phyloP scores from a whole-genome alignment of 2,113 vertebrate genomes.

The Lycaon pictus region DNA sequence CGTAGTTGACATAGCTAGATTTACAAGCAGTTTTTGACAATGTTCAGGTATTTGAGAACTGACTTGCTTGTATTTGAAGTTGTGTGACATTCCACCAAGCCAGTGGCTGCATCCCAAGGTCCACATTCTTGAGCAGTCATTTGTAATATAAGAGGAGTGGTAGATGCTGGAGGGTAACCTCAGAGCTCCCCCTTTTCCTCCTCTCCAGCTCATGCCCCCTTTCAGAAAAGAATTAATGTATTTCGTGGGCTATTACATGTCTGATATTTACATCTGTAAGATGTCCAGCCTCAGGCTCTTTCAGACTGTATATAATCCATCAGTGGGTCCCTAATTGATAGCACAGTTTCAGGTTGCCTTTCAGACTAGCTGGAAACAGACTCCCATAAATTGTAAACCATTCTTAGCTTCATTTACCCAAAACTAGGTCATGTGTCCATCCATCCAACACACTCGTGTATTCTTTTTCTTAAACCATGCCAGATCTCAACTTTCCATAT shows the following conservation, averaged over 20 bases:
- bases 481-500: slow-evolving; percentile 55
- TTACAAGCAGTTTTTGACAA: slow-evolving; percentile 60
- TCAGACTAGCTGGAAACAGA: slow-evolving; percentile 68
- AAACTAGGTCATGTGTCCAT: slow-evolving; percentile 57
- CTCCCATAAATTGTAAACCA: slow-evolving; percentile 68
- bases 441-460: slow-evolving; percentile 44
- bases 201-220: slow-evolving; percentile 42
- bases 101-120: slow-evolving; percentile 78
- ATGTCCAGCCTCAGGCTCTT: slow-evolving; percentile 54
- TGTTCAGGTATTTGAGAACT: slow-evolving; percentile 31
- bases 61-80: slow-evolving; percentile 82
- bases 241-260: slow-evolving; percentile 40
- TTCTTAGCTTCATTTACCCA: slow-evolving; percentile 68
- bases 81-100: slow-evolving; percentile 78
- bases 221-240: slow-evolving; percentile 60
- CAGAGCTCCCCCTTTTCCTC: not conserved
- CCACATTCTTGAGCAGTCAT: slow-evolving; percentile 80
- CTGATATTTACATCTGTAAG: slow-evolving; percentile 62
- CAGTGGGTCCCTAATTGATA: slow-evolving; percentile 65
- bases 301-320: slow-evolving; percentile 53
- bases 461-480: slow-evolving; percentile 57
- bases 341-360: slow-evolving; percentile 70
- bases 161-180: slow-evolving; percentile 52
- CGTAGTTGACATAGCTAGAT: slow-evolving; percentile 32
- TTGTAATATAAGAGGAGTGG: slow-evolving; percentile 74